phyloP scores from a whole-genome alignment of 2,113 vertebrate genomes.

The Fulica atra region DNA sequence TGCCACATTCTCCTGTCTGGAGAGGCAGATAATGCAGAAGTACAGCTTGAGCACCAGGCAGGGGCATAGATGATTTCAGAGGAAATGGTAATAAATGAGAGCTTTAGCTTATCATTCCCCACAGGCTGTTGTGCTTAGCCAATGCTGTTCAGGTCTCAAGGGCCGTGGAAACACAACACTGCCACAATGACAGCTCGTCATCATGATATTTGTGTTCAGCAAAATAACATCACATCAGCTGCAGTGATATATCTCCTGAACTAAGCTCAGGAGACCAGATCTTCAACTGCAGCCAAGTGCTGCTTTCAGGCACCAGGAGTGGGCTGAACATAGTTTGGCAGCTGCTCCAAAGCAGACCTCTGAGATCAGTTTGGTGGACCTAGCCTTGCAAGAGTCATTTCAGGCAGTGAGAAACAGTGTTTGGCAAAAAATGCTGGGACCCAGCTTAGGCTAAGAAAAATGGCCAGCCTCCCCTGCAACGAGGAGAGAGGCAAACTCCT shows the following conservation, averaged over 20 bases:
- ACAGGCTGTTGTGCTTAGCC: slow-evolving; percentile 39
- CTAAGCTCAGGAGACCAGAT: not conserved
- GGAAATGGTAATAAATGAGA: slow-evolving; percentile 65
- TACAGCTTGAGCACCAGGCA: not conserved
- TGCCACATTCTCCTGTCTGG: slow-evolving; percentile 45
- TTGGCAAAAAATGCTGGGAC: rapidly evolving
- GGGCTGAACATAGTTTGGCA: not conserved
- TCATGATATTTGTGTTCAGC: not conserved
- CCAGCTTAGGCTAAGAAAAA: not conserved
- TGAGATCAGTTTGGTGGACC: not conserved
- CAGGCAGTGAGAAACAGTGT: not conserved
- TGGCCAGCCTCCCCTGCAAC: not conserved
- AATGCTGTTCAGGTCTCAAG: not conserved
- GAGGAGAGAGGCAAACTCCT: not conserved
- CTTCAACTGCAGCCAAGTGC: not conserved
- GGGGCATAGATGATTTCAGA: slow-evolving; percentile 37
- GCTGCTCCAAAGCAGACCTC: not conserved
- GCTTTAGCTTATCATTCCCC: slow-evolving; percentile 65
- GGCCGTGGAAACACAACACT: not conserved
- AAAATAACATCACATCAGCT: not conserved
- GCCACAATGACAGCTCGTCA: not conserved
- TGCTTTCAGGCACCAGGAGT: not conserved
- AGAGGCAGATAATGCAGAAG: slow-evolving; percentile 66
- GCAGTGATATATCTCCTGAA: not conserved
- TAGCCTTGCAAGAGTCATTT: not conserved